Base-by-base conservation (phyloP, 2,888 invertebrate species). In the Drosophila percnosoma region DNA sequence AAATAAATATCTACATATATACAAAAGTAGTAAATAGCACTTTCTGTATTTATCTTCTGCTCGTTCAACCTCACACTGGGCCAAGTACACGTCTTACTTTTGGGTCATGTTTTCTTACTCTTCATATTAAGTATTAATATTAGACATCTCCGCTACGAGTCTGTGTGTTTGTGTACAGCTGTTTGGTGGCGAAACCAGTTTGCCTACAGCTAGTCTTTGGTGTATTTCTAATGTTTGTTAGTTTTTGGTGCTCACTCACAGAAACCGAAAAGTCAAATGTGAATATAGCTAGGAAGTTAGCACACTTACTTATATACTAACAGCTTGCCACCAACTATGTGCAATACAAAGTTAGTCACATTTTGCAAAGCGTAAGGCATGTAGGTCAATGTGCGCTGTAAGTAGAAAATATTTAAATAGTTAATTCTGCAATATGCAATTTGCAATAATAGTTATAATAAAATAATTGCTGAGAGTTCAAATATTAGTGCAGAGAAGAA, bases 121-220 rank as follows among this genome's bases (percentile, higher is more conserved):
- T 68, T 80, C 68, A 63, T 60, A 73, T 73, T 67, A 65, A 42
- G 49, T 57, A 70, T 58, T 58, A 66, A 58, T 51, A 38, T 62
- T 70, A 71, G 66, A 75, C 33, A 52, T 49, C 54, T 77, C 61
- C 53, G 31, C 31, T 52, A 51, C 27, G 10, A 48, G 38, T 63
- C 65, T 60, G 52, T 71, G 42, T 58, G 52, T 71, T 34, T 58
- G 63, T 79, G 73, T 53, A 72, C 89, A 89, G 87, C 85, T 87
- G 89, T 82, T 85, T 55, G 57, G 21, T 71, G 65, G 68, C 49
- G 49, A 87, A 84, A 89, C 89, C 89, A 78, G 83, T 84, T 89
- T 83, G 40, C 31, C 45, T 31, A 31, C 57, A 40, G 48, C 64
- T 68, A 62, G 29, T 57, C 63, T 64, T 57, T 55, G 34, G 34